phyloP scores from a whole-genome alignment of 1,140 invertebrate genomes.

The Vollenhovia emeryi region DNA sequence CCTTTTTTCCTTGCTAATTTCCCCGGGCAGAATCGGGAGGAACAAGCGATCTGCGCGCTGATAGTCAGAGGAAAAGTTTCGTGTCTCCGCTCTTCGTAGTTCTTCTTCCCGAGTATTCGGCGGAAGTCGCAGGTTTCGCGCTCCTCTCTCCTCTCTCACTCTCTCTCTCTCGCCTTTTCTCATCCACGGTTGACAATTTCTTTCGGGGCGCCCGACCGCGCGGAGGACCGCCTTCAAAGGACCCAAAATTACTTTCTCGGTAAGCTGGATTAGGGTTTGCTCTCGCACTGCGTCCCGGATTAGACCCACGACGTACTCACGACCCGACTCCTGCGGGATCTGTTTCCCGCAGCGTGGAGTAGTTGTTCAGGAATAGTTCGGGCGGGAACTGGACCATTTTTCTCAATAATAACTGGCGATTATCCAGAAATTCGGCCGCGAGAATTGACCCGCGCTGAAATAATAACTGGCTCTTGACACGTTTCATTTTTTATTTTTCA shows the following conservation, averaged over 20 bases:
- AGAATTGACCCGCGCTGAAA: not conserved
- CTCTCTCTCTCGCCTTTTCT: not conserved
- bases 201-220: slow-evolving; percentile 50
- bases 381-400: not conserved
- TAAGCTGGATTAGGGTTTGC: slow-evolving; percentile 86
- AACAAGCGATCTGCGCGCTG: slow-evolving; percentile 75
- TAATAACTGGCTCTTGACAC: not conserved
- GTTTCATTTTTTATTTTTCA: not conserved
- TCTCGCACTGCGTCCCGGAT: slow-evolving; percentile 82
- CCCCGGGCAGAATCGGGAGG: slow-evolving; percentile 69
- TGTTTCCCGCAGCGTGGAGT: slow-evolving; percentile 58
- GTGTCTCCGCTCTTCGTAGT: slow-evolving; percentile 37
- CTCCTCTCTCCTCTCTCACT: not conserved
- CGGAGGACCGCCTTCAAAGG: slow-evolving; percentile 80
- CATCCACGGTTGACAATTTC: slow-evolving; percentile 62
- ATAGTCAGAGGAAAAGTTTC: slow-evolving; percentile 69
- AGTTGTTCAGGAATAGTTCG: slow-evolving; percentile 50
- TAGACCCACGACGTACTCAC: slow-evolving; percentile 75
- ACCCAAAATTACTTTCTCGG: slow-evolving; percentile 86
- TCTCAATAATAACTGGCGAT: not conserved
- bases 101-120: slow-evolving; percentile 72
- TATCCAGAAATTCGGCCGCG: not conserved
- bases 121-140: slow-evolving; percentile 59
- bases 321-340: slow-evolving; percentile 72
- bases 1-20: slow-evolving; percentile 77